phyloP scores from a whole-genome alignment of 2,888 invertebrate species.

The Xestoiulus laeticollis region DNA sequence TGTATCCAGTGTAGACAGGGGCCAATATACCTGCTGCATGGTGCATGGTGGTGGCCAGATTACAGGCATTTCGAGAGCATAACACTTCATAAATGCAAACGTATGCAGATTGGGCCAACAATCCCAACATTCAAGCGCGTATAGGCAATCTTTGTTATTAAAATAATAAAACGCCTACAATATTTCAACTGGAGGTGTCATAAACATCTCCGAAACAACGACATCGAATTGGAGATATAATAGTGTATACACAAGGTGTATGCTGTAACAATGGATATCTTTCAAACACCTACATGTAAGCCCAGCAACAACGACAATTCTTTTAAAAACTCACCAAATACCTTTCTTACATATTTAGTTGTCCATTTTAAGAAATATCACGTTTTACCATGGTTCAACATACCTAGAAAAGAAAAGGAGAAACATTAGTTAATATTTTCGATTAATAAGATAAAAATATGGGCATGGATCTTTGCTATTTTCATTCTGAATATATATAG shows the following conservation, averaged over 20 bases:
- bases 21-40: background rate
- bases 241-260: background rate
- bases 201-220: background rate
- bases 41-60: conserved; percentile 1
- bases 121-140: background rate
- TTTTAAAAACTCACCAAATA: background rate
- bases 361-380: background rate
- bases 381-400: background rate
- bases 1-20: background rate
- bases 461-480: no score
- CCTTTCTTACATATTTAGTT: background rate
- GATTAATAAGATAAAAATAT: no score
- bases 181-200: background rate
- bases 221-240: background rate
- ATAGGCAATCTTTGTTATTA: conserved; percentile 3
- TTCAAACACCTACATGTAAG: background rate
- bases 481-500: no score
- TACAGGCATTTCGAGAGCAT: background rate
- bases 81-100: background rate
- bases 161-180: background rate
- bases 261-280: background rate
- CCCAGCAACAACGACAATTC: background rate
- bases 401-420: background rate
- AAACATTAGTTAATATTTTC: no score
- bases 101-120: background rate